These are phyloP conservation scores for Uromys caudimaculatus DNA, from an alignment of 2,797 vertebrate species.

Conservation along the genomic window DNA sequence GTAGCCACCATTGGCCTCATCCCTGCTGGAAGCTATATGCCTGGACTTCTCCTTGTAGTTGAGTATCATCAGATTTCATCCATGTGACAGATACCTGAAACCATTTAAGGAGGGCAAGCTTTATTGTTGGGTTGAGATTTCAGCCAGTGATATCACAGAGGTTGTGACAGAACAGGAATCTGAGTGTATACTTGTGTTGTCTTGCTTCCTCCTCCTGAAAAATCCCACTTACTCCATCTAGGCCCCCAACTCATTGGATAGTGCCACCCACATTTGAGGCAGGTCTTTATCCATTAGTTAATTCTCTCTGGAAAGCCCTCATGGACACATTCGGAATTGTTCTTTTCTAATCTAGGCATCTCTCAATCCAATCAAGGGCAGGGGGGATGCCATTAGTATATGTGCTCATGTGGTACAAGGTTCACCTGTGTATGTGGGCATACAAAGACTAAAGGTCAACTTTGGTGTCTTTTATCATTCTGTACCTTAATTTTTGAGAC, in stretches of 20 bases:
- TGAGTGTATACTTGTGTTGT: neutral
- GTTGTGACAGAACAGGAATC: neutral
- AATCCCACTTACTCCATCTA: neutral
- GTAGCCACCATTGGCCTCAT: neutral
- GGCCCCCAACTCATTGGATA: neutral
- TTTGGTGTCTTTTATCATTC: neutral
- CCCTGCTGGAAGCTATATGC: neutral
- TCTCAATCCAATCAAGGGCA: neutral
- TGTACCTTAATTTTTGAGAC: neutral
- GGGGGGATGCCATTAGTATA: too few species aligned
- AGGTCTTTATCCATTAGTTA: neutral
- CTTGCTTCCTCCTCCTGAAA: neutral
- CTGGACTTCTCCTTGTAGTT: neutral
- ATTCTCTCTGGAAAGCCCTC: neutral
- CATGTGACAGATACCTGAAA: neutral
- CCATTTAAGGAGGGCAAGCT: neutral
- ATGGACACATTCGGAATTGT: neutral
- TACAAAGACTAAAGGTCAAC: neutral
- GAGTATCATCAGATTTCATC: neutral
- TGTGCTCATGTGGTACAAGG: neutral
- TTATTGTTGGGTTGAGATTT: neutral
- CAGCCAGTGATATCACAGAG: neutral
- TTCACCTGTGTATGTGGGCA: neutral
- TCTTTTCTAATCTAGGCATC: neutral
- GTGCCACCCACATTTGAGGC: neutral